Evolutionary conservation across 2,797 vertebrate species (phyloP).

Genomic region (Varecia variegata): DNA sequence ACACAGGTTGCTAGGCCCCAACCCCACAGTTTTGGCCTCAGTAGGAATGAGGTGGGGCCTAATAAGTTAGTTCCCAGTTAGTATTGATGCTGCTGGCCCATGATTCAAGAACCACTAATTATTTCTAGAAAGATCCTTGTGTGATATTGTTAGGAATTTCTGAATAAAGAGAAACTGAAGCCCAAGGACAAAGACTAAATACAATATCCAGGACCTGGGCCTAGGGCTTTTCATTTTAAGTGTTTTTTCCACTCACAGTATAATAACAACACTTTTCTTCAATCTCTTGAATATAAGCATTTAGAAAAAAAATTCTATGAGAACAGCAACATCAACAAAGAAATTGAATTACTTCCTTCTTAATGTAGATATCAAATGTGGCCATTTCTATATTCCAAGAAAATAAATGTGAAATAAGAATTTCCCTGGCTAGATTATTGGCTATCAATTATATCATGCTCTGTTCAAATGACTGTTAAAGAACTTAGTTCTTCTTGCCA

Average conservation of each 20-base stretch:
- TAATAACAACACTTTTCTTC: not conserved
- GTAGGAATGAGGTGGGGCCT: not conserved
- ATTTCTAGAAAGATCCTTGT: not conserved
- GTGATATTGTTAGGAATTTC: not conserved
- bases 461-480: not conserved
- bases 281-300: not conserved
- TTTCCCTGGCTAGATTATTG: not conserved
- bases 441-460: not conserved
- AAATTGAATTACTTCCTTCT: not conserved
- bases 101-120: not conserved
- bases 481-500: slow-evolving; percentile 22
- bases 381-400: not conserved
- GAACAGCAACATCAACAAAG: not conserved
- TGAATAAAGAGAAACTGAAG: not conserved
- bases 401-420: not conserved
- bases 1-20: not conserved
- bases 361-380: not conserved
- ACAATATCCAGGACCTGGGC: not conserved
- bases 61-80: not conserved
- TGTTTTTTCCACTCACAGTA: not conserved
- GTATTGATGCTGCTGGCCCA: not conserved
- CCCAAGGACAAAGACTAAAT: not conserved
- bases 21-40: not conserved
- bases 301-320: not conserved
- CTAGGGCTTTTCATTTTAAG: not conserved